Base-by-base conservation (phyloP, 2,113 vertebrate species). In the Xenopus tropicalis region DNA sequence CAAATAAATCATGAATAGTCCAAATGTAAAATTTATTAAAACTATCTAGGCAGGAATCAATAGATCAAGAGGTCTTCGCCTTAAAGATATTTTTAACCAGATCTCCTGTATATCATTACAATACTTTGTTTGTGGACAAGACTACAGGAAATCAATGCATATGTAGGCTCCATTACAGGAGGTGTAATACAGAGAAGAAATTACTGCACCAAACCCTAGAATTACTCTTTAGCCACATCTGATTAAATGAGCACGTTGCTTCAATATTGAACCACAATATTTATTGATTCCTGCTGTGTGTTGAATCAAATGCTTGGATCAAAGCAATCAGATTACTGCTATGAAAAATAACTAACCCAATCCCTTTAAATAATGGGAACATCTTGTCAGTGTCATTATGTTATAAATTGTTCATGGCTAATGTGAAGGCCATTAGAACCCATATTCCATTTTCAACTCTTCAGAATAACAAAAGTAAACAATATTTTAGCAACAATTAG, bases 141-240 rank as follows among this genome's bases (percentile, higher is more conserved):
- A 51, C 23, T 61, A 42, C 72, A 69, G 65, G 57, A 74, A 68
- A 74, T 74, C 72, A 62, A 74, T 65, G 37, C 5, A 21, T 42
- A 52, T 43, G 25, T 25, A 25, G 65, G 57, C 57, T 61, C 17
- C 42, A 66, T 74, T 61, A 68, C 57, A 61, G 65, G 44, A 61
- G 25, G 61, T 25, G 21, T 42, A 46, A 25, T 65, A 22, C 11
- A 43, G 51, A n/a, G 37, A 72, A 54, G 20, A 51, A 61, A 74
- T 61, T 66, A 61, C 20, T 22, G 23, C 43, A 44, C n/a, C 57
- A 68, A 57, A 68, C 51, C 52, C 22, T 54, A 25, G 61, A 66
- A 69, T 66, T 24, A 74, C 63, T 42, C 23, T 52, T 20, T 61
- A 43, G 44, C 23, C 23, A 52, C 14, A 14, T 44, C 4, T 51